phyloP scores from a whole-genome alignment of 2,888 invertebrate genomes.

The Portevinia maculata region DNA sequence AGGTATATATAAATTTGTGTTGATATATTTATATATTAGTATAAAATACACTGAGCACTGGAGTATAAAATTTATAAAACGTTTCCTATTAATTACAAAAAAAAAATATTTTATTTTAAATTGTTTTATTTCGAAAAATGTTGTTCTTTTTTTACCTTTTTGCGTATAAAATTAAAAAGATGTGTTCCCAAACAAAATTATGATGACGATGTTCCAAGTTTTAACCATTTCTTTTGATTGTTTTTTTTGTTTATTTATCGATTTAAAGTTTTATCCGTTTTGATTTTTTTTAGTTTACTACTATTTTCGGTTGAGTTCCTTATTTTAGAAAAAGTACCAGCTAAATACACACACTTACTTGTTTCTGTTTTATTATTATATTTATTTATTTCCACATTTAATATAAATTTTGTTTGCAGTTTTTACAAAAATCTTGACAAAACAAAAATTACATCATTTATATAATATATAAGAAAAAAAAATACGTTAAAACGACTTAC shows the following conservation, averaged over 20 bases:
- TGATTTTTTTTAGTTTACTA: slow-evolving; percentile 2
- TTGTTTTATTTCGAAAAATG: slow-evolving; percentile 21
- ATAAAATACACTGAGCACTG: slow-evolving; percentile 64
- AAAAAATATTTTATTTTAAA: slow-evolving; percentile 5
- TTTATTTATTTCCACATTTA: slow-evolving; percentile 75
- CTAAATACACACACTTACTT: slow-evolving; percentile 79
- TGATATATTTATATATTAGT: slow-evolving; percentile 52
- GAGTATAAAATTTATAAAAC: slow-evolving; percentile 47
- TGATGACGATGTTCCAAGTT: slow-evolving; percentile 36
- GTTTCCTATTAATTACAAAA: slow-evolving; percentile 37
- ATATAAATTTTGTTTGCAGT: slow-evolving; percentile 71
- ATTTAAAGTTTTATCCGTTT: slow-evolving; percentile 31
- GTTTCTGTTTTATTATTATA: slow-evolving; percentile 59
- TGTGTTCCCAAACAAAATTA: slow-evolving; percentile 55
- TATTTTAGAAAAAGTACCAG: slow-evolving; percentile 77
- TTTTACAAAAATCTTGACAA: slow-evolving; percentile 71
- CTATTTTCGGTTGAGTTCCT: slow-evolving; percentile 41
- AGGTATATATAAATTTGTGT: slow-evolving; percentile 38
- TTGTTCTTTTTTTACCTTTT: slow-evolving; percentile 1
- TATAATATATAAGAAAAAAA: slow-evolving; percentile 55
- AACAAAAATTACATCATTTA: slow-evolving; percentile 67
- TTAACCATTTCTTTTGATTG: slow-evolving; percentile 49
- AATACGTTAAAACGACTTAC: slow-evolving; percentile 61
- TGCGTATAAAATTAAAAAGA: slow-evolving; percentile 40
- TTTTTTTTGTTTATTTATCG: slow-evolving; percentile 19